phyloP scores from a whole-genome alignment of 1,140 invertebrate species.

The Drosophila truncata region DNA sequence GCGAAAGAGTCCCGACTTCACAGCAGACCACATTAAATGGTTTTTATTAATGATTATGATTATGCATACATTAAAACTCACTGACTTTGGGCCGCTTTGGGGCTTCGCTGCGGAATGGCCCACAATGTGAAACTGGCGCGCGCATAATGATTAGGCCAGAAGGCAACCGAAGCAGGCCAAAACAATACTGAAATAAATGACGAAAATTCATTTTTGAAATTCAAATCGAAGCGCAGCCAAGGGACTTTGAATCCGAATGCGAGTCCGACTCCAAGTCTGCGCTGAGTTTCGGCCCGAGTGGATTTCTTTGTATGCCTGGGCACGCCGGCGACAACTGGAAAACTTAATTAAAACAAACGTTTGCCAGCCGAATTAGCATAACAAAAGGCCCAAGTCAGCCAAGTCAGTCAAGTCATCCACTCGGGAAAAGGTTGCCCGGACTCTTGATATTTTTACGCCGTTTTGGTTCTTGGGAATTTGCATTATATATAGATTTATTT shows the following conservation, averaged over 20 bases:
- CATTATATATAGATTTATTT: slow-evolving; percentile 69
- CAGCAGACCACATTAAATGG: slow-evolving; percentile 69
- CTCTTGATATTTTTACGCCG: slow-evolving; percentile 60
- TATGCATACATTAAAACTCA: slow-evolving; percentile 63
- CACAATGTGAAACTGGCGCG: slow-evolving; percentile 49
- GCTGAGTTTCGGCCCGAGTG: slow-evolving; percentile 52
- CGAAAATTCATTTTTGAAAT: slow-evolving; percentile 62
- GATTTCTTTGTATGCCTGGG: slow-evolving; percentile 61
- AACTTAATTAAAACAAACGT: slow-evolving; percentile 82
- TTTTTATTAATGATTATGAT: slow-evolving; percentile 78
- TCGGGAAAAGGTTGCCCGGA: slow-evolving; percentile 57
- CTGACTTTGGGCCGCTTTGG: slow-evolving; percentile 21
- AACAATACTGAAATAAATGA: slow-evolving; percentile 44
- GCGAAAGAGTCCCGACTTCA: slow-evolving; percentile 38
- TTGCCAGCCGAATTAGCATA: slow-evolving; percentile 77
- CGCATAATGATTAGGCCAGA: slow-evolving; percentile 60
- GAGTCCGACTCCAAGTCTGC: slow-evolving; percentile 33
- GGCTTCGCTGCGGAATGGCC: slow-evolving; percentile 18
- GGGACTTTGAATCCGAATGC: slow-evolving; percentile 30
- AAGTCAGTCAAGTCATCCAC: slow-evolving; percentile 62
- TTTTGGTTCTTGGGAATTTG: slow-evolving; percentile 56
- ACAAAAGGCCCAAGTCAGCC: slow-evolving; percentile 65
- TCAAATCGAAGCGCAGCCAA: slow-evolving; percentile 62
- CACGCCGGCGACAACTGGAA: slow-evolving; percentile 59
- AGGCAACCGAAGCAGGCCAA: slow-evolving; percentile 24